Percentiles rank a stretch among this genome's conserved stretches.
These are phyloP conservation scores for Reticulitermes lucifugus DNA, from an alignment of 2,888 invertebrate genomes.

Conservation along the genomic window DNA sequence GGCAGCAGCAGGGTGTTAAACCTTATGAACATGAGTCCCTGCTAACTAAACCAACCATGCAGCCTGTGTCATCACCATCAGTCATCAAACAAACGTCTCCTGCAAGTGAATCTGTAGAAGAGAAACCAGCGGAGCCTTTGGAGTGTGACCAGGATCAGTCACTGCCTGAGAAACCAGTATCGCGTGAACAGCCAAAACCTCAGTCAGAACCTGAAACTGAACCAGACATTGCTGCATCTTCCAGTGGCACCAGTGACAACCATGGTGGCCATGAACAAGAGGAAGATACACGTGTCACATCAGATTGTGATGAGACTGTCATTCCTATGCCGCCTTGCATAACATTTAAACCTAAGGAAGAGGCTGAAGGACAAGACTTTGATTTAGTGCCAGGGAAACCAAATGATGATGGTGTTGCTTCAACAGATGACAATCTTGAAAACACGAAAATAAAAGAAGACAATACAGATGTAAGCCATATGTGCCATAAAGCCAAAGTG, in stretches of 20 bases:
- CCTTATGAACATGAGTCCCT: conserved; percentile 29
- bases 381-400: neutral
- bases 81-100: neutral
- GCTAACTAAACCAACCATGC: conserved; percentile 6
- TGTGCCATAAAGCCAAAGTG: neutral
- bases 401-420: neutral
- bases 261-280: neutral
- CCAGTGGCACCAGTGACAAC: neutral
- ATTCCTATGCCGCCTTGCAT: neutral
- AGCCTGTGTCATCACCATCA: conserved; percentile 20
- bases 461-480: neutral
- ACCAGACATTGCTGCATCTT: neutral
- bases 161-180: neutral
- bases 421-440: neutral
- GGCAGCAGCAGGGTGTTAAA: conserved; percentile 54
- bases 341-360: neutral
- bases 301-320: neutral
- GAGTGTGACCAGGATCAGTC: neutral
- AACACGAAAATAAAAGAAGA: neutral
- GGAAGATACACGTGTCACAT: neutral
- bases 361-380: neutral
- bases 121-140: neutral
- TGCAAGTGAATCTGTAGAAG: neutral
- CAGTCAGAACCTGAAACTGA: conserved; percentile 15
- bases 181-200: neutral